Evolutionary conservation across 2,113 vertebrate species (phyloP).

Genomic region (Crotalus horridus): DNA sequence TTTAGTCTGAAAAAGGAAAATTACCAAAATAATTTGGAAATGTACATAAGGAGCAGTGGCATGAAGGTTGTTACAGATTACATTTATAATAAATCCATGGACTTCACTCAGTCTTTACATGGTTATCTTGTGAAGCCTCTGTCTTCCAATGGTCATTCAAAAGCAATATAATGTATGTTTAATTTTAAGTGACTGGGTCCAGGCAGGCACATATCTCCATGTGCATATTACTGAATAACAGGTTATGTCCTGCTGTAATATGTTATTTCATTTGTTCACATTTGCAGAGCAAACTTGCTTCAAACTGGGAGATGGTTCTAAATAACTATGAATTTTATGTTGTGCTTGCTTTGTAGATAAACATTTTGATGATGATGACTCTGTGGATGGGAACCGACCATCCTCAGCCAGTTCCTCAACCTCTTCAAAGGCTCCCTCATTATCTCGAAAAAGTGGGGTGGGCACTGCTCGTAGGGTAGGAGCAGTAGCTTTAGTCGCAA

Average conservation of each 20-base stretch:
- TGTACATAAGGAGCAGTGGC: not conserved
- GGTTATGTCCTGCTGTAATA: not conserved
- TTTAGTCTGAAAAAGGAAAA: not conserved
- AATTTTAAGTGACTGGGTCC: not conserved
- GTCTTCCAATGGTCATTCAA: not conserved
- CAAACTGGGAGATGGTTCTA: rapidly evolving
- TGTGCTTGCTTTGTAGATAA: slow-evolving; percentile 79
- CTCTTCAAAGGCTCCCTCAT: slow-evolving; percentile 84
- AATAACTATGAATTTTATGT: not conserved
- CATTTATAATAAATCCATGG: not conserved
- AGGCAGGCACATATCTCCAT: not conserved
- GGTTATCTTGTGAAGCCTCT: not conserved
- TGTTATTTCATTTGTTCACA: not conserved
- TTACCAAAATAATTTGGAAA: not conserved
- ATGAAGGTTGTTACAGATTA: no score
- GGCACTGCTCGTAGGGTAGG: slow-evolving; percentile 81
- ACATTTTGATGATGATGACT: slow-evolving; percentile 99
- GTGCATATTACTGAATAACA: not conserved
- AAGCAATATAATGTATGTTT: not conserved
- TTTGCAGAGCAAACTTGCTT: not conserved
- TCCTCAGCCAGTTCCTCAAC: slow-evolving; percentile 89
- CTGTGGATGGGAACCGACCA: slow-evolving; percentile 93
- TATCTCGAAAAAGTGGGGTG: slow-evolving; percentile 78
- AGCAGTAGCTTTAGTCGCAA: slow-evolving; percentile 74
- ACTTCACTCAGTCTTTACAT: not conserved